Base-by-base conservation (phyloP, 2,888 invertebrate species). In the Eurytoma adleriae region DNA sequence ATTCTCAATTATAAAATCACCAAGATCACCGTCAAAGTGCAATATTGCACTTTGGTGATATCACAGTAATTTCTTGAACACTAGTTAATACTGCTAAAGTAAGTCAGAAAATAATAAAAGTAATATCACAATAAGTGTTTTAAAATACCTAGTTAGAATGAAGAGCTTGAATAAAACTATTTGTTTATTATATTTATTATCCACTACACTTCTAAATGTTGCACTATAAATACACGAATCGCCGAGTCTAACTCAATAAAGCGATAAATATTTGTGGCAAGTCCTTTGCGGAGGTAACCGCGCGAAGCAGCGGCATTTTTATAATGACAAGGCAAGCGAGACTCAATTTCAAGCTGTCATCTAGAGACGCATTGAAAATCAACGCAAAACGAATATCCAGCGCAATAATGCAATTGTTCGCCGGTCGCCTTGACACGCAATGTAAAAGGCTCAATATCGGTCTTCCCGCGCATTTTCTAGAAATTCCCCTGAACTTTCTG, bases 371-470 rank as follows among this genome's bases (percentile, higher is more conserved):
- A 75, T 79, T 79, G 70, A 70, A 79, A 75, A 74, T 75, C 79
- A 75, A 50, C 14, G 68, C 57, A 50, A 74, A 79, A 75, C 59
- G 70, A 70, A 59, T 59, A 70, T 59, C 62, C 52, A 30, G 56
- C 54, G 59, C 50, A 75, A 75, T 79, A 79, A 79, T 79, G 59
- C 74, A 59, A 79, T 79, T 79, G 79, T 75, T 79, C 73, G 13
- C 68, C 16, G 52, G 30, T 70, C 59, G 70, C 79, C 79, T 79
- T 75, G 74, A 75, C 74, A 79, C 74, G 64, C 50, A 16, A n/a
- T 70, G 56, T 62, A 24, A 72, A 40, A 67, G 59, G 61, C 74
- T 70, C 57, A 27, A 70, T 74, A 79, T 69, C 69, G 52, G 69
- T 64, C 73, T 67, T 73, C 27, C 52, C 52, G 13, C 40, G 14